These are phyloP conservation scores for Drosophila recens DNA, from an alignment of 2,888 invertebrate species.

Conservation along the genomic window DNA sequence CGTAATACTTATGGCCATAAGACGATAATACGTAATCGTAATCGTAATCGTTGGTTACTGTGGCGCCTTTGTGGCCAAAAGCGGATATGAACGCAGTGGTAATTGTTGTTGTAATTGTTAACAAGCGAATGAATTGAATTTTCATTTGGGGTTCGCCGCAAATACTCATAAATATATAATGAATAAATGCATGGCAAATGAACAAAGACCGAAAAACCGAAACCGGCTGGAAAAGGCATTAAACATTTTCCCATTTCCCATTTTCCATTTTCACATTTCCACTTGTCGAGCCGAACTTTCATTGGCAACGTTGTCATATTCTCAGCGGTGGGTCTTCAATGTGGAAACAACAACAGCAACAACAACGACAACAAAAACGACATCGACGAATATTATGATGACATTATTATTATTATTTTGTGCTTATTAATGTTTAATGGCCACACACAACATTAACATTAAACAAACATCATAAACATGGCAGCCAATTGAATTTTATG, in stretches of 20 bases:
- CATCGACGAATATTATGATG: slow-evolving; percentile 52
- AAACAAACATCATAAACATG: slow-evolving; percentile 53
- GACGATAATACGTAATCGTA: neutral
- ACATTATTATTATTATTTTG: slow-evolving; percentile 78
- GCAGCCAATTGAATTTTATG: slow-evolving; percentile 70
- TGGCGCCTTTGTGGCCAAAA: slow-evolving; percentile 42
- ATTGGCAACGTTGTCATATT: slow-evolving; percentile 5
- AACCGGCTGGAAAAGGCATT: slow-evolving; percentile 27
- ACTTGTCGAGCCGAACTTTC: slow-evolving; percentile 15
- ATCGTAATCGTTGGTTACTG: neutral
- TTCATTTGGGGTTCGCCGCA: slow-evolving; percentile 54
- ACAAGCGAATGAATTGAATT: slow-evolving; percentile 58
- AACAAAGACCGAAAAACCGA: slow-evolving; percentile 15
- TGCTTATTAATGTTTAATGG: slow-evolving; percentile 72
- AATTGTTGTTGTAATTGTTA: slow-evolving; percentile 36
- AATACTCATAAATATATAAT: slow-evolving; percentile 68
- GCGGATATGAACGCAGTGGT: slow-evolving; percentile 38
- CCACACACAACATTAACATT: slow-evolving; percentile 33
- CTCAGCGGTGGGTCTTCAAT: slow-evolving; percentile 63
- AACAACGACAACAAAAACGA: neutral
- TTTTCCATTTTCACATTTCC: slow-evolving; percentile 9
- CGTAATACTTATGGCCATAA: neutral
- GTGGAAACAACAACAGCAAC: neutral
- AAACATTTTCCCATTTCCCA: slow-evolving; percentile 16
- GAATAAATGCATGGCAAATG: slow-evolving; percentile 62